phyloP scores from a whole-genome alignment of 2,113 vertebrate species.

The Saccopteryx leptura region DNA sequence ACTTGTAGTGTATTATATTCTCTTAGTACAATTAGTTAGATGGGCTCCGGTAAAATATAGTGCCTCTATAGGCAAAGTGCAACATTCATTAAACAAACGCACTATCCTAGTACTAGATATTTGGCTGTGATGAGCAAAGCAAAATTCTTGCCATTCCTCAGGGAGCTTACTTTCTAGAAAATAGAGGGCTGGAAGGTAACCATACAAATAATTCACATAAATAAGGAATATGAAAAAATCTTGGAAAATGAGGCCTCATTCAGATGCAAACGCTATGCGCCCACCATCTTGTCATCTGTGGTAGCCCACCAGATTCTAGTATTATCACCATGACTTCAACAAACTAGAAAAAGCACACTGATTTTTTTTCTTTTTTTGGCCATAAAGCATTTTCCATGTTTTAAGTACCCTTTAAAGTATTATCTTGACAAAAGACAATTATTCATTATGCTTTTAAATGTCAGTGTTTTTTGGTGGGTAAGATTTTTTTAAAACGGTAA shows the following conservation, averaged over 20 bases:
- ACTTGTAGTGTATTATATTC: neutral
- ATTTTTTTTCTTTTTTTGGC: neutral
- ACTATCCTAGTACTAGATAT: neutral
- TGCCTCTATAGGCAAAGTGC: neutral
- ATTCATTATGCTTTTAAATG: slow-evolving; percentile 35
- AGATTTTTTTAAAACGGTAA: neutral
- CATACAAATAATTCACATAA: slow-evolving; percentile 36
- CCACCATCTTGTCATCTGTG: neutral
- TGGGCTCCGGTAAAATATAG: neutral
- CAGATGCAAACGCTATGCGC: neutral
- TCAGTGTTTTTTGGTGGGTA: neutral
- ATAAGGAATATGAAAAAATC: neutral
- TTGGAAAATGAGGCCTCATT: neutral
- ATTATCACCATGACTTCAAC: neutral
- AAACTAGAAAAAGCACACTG: neutral
- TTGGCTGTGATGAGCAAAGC: neutral
- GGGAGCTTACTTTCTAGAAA: neutral
- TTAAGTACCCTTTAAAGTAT: neutral
- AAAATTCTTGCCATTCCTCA: neutral
- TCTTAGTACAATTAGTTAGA: neutral
- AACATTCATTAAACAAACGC: neutral
- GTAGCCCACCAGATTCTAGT: too few species aligned
- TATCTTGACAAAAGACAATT: neutral
- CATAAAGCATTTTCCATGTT: neutral
- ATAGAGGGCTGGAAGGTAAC: neutral